phyloP scores from a whole-genome alignment of 2,797 vertebrate genomes.

The Babyrousa celebensis region DNA sequence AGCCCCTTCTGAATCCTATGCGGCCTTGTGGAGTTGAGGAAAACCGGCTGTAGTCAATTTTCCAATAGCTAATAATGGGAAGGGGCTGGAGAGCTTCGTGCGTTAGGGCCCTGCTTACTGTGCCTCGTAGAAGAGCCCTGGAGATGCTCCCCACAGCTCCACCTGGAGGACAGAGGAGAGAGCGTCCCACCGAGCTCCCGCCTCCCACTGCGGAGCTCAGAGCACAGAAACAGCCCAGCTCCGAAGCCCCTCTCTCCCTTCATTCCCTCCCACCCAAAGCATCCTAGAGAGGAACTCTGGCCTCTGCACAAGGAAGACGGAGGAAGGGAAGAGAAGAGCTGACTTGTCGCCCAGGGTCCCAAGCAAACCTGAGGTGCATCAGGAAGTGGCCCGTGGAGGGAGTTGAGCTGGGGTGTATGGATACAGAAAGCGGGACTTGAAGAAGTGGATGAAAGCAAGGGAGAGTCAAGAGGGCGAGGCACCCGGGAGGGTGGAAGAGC shows the following conservation, averaged over 20 bases:
- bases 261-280: no score
- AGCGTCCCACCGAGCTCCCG: not conserved
- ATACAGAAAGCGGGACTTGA: not conserved
- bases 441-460: not conserved
- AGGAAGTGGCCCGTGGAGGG: not conserved
- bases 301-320: not conserved
- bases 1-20: not conserved
- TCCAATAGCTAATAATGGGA: not conserved
- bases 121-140: not conserved
- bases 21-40: not conserved
- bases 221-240: not conserved
- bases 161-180: not conserved
- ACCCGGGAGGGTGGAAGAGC: not conserved
- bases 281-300: not conserved
- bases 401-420: not conserved
- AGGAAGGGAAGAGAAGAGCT: not conserved
- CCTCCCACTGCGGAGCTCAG: not conserved
- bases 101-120: not conserved
- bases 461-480: not conserved
- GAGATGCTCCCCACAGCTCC: not conserved
- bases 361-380: not conserved
- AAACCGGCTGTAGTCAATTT: not conserved
- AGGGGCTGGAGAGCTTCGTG: not conserved
- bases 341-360: not conserved
- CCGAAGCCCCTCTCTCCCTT: not conserved